Base-by-base conservation (phyloP, 2,797 vertebrate species). In the Ptychobarbus kaznakovi region DNA sequence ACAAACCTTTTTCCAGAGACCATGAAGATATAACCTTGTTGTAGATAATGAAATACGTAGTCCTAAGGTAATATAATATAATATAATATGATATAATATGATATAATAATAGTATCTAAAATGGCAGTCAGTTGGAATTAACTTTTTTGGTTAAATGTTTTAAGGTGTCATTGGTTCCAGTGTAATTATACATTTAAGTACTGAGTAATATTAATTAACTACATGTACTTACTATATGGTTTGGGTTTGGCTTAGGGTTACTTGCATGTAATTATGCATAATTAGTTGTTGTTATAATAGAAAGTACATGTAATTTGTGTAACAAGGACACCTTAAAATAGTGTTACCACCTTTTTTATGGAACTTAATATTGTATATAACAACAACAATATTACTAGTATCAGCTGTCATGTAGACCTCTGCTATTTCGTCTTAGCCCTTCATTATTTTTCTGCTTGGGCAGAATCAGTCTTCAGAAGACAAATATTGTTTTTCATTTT, bases 401-500 rank as follows among this genome's bases (percentile, higher is more conserved):
- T 18, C 0, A 65, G 49, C 63, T 49, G 28, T 85, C 56, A 82
- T 38, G 70, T 18, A 46, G 28, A 46, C 11, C 2, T 7, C 53
- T 72, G 66, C 2, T 56, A 25, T 72, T 85, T 79, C 0, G 20
- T 25, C 40, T 3, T n/a, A 49, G 25, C 51, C 8, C 28, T 65
- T 73, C 18, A 42, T 51, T 51, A 38, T 6, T 22, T 35, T 84
- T 69, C 11, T 25, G 56, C 9, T 40, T 72, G 53, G 58, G 22
- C 7, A 20, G 5, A 85, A 72, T n/a, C 40, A 28, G 16, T 79
- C 40, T 25, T 63, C 28, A 72, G 66, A 70, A 73, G 25, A 73
- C 25, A 79, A 80, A 73, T 61, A 1, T 44, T 74, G 28, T 85
- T n/a, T 80, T 72, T 73, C 10, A 22, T 66, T 80, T 74, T 38